phyloP scores from a whole-genome alignment of 2,113 vertebrate species.

The Piprites chloris region DNA sequence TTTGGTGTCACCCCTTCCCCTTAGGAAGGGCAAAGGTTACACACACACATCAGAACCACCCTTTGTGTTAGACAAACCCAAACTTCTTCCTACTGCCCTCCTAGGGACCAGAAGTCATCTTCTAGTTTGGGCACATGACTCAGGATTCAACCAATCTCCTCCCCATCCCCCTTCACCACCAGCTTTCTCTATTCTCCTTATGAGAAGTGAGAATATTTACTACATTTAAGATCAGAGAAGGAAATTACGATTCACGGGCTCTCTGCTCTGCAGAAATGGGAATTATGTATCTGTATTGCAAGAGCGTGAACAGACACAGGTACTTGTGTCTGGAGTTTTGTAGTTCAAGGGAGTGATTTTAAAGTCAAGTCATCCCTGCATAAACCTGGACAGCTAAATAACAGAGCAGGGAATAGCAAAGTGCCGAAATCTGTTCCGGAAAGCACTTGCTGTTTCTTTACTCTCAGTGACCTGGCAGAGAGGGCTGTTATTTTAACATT shows the following conservation, averaged over 20 bases:
- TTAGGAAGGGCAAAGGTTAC: background rate
- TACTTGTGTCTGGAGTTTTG: background rate
- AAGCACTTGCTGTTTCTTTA: background rate
- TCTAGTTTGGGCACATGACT: background rate
- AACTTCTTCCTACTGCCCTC: background rate
- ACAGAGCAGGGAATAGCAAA: background rate
- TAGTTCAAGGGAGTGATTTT: background rate
- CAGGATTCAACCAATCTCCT: background rate
- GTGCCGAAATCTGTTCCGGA: background rate
- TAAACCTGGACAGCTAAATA: slow-evolving; percentile 27
- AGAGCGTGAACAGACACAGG: background rate
- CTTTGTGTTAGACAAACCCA: background rate
- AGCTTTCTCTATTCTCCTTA: background rate
- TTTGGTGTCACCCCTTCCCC: background rate
- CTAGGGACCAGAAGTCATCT: background rate
- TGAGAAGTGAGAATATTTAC: background rate
- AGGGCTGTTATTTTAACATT: slow-evolving; percentile 41
- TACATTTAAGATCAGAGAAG: background rate
- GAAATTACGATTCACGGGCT: background rate
- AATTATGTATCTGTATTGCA: background rate
- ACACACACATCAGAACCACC: background rate
- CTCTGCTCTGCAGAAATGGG: background rate
- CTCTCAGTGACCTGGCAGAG: background rate
- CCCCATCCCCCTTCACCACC: background rate
- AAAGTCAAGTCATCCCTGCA: background rate